Base-by-base conservation (phyloP, 2,888 invertebrate genomes). In the Caenorhabditis drosophilae region DNA sequence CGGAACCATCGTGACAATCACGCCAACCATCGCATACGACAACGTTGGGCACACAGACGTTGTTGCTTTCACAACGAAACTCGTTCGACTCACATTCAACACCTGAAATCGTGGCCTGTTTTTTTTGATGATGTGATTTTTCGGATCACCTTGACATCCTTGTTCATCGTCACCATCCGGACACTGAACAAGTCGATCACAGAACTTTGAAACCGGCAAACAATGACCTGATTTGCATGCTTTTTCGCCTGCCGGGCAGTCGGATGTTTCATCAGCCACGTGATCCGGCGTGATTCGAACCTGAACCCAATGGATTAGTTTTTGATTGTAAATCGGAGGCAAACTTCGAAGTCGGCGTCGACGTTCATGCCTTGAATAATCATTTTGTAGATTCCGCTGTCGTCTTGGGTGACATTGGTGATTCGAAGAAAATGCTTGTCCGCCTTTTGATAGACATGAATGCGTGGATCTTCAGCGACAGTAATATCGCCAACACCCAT, bases 171-270 rank as follows among this genome's bases (percentile, higher is more conserved):
- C 75, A 27, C 77, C 77, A 42, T 77, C 77, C 15, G 77, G 77
- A 54, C 77, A 77, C 34, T 77, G 73, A 25, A 68, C 60, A 42
- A 60, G 61, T 18, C 77, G 57, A 53, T 77, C 75, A 47, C 77
- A 77, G 69, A 76, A 77, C 40, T 72, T 62, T 15, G 64, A 48
- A 16, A 70, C 66, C 2, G 77, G 71, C 9, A 77, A 50, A 54
- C 77, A 77, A 34, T 77, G 77, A 22, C 77, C 77, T 18, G 75
- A 76, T 51, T 67, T 67, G 59, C 77, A 77, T 9, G 77, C 67
- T 22, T 64, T 50, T 48, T 77, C 74, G n/a, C 73, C 75, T 6
- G 51, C 41, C 1, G 77, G 77, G 58, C 77, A 77, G 9, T 66
- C 74, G 20, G 58, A 60, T 1, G 75, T 66, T 20, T 69, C 52